Base-by-base conservation (phyloP, 2,113 vertebrate species). In the Carassius carassius region DNA sequence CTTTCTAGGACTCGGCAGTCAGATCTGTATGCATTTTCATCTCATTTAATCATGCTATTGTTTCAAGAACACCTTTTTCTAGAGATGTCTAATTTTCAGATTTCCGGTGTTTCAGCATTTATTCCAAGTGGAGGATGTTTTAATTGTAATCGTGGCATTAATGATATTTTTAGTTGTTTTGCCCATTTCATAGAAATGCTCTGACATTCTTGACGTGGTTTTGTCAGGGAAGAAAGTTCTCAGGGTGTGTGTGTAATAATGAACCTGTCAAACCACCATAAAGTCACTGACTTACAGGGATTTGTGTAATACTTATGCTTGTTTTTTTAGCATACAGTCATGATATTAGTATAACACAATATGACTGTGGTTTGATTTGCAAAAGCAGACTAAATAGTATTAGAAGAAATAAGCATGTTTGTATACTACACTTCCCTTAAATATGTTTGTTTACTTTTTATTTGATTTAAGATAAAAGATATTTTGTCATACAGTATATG, bases 381-480 rank as follows among this genome's bases (percentile, higher is more conserved):
- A 49, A 9, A 23, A 74, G 23, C 60, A 32, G 29, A 78, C 72
- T 86, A 76, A 23, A 75, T 81, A 76, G 47, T 86, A 12, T 62
- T 41, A 62, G 41, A 76, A 70, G 47, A 44, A 49, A 54, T 80
- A n/a, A 76, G 75, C 83, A 86, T 77, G 56, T 88, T 35, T 89
- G 56, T 78, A 87, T 74, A 51, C 81, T 79, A 86, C 62, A 67
- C 85, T 87, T 90, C 90, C 83, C 77, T 82, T 23, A 2, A 65
- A 79, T 83, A 56, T 60, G 2, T n/a, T 58, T 74, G 72, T 21
- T 85, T 13, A 63, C 12, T 63, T 35, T 87, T 10, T 44, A 44
- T 47, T 54, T 41, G 41, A 19, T 88, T 88, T 88, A 87, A 91
- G 89, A 87, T 80, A 74, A 86, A 69, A 35, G 86, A 88, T 19